Evolutionary conservation across 2,797 vertebrate genomes (phyloP).

Genomic region (Pantherophis vulpinus): DNA sequence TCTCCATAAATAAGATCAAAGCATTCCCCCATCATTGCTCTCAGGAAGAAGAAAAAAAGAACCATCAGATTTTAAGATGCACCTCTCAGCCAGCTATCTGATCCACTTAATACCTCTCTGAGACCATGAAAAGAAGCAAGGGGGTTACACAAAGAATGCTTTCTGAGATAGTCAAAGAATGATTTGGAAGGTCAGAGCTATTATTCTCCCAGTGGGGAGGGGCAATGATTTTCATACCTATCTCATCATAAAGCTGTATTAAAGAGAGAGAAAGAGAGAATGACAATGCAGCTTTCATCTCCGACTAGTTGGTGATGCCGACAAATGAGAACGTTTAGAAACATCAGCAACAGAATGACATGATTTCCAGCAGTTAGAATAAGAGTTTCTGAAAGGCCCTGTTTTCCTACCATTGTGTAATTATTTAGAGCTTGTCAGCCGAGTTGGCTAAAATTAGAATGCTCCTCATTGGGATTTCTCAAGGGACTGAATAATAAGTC

Average conservation of each 20-base stretch:
- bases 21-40: not conserved
- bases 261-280: not conserved
- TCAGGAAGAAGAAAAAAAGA: constrained; percentile 23
- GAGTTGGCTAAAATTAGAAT: not conserved
- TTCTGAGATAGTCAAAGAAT: constrained; percentile 5
- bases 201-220: not conserved
- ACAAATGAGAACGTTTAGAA: not conserved
- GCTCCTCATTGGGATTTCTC: not conserved
- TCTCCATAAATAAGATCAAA: constrained; percentile 24
- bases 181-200: not conserved
- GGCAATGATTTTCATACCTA: not conserved
- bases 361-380: not conserved
- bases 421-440: constrained; percentile 13
- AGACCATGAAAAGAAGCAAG: not conserved
- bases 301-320: no score
- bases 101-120: constrained; percentile 39
- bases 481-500: not conserved
- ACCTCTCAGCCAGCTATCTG: constrained; percentile 31
- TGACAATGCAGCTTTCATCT: not conserved
- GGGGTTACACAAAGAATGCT: not conserved
- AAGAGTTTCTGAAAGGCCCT: not conserved
- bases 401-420: not conserved
- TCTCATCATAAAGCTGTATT: not conserved
- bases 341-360: not conserved
- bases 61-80: constrained; percentile 19